phyloP scores from a whole-genome alignment of 2,797 vertebrate genomes.

The Columba guinea region DNA sequence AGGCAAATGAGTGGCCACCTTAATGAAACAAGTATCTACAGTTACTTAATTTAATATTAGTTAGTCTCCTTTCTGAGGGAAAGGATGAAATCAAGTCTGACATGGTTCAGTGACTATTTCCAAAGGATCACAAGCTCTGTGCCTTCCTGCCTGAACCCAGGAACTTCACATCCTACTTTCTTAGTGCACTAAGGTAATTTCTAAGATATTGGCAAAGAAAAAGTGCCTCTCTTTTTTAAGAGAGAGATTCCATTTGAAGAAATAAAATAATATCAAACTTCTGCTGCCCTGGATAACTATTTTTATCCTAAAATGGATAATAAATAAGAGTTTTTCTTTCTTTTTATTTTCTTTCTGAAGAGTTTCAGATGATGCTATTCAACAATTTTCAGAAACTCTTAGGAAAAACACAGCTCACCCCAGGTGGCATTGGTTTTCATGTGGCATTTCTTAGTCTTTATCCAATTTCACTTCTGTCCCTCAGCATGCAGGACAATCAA shows the following conservation, averaged over 20 bases:
- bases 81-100: background rate
- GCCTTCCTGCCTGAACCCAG: background rate
- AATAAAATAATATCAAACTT: background rate
- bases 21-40: background rate
- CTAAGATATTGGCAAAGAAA: background rate
- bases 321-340: background rate
- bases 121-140: background rate
- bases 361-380: background rate
- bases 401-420: background rate
- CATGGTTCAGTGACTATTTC: background rate
- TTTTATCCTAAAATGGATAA: background rate
- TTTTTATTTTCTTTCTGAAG: background rate
- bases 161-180: background rate
- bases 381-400: conserved; percentile 25
- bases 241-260: background rate
- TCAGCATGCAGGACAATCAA: conserved; percentile 41
- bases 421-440: conserved; percentile 10
- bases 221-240: background rate
- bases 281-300: background rate
- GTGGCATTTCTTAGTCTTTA: conserved; percentile 23
- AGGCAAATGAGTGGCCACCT: background rate
- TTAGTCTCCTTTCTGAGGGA: background rate
- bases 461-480: conserved; percentile 33
- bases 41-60: background rate
- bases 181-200: background rate